A percentile compares a stretch with the other conserved stretches of the same genome.
phyloP scores from a whole-genome alignment of 1,140 invertebrate genomes.

The Micrasema minimum region DNA sequence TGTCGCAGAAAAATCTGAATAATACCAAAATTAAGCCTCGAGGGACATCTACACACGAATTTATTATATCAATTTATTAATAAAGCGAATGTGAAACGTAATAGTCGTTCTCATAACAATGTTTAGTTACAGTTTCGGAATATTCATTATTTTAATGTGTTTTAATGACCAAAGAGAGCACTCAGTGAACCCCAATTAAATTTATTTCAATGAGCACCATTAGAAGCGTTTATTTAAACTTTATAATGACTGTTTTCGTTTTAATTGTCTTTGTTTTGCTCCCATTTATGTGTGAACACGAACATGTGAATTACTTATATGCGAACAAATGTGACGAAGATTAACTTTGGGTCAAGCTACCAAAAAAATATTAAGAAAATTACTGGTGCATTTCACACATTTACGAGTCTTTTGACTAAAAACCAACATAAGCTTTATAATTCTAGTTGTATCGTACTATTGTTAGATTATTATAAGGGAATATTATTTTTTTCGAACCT shows the following conservation, averaged over 20 bases:
- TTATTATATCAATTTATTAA: too few species aligned
- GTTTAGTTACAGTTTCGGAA: conserved; percentile 4
- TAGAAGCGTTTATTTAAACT: conserved; percentile 39
- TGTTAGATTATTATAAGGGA: too few species aligned
- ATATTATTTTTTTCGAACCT: too few species aligned
- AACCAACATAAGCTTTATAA: too few species aligned
- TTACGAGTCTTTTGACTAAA: too few species aligned
- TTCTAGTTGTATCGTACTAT: too few species aligned
- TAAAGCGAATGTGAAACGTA: too few species aligned
- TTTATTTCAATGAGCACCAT: conserved; percentile 30
- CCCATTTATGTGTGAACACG: conserved; percentile 31
- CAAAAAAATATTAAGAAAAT: too few species aligned
- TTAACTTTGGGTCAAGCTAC: conserved; percentile 1
- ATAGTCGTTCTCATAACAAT: neutral
- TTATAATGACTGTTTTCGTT: conserved; percentile 40
- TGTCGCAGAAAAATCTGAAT: too few species aligned
- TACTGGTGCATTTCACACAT: too few species aligned
- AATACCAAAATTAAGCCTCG: too few species aligned
- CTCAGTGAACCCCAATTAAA: conserved; percentile 30
- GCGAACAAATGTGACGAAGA: conserved; percentile 13
- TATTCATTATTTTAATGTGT: conserved; percentile 30
- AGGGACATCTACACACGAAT: too few species aligned
- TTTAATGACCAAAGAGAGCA: conserved; percentile 6
- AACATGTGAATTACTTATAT: conserved; percentile 34
- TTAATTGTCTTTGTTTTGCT: conserved; percentile 38